Percentiles rank a stretch among this genome's conserved stretches.
These are phyloP conservation scores for Acanthornis magna DNA, from an alignment of 2,797 vertebrate genomes.

Conservation along the genomic window DNA sequence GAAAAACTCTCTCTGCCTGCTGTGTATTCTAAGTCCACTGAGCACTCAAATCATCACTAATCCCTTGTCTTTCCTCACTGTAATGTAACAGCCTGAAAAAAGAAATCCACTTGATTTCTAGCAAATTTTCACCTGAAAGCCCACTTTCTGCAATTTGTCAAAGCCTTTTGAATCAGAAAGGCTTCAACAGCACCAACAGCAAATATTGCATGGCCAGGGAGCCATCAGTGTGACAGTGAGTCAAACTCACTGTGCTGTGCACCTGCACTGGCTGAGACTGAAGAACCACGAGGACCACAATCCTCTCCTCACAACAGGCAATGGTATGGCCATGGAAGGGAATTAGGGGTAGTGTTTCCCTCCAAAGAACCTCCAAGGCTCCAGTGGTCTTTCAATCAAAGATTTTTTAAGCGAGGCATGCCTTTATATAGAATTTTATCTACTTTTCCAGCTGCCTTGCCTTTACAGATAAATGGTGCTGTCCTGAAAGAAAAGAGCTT, in stretches of 20 bases:
- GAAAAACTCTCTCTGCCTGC: neutral
- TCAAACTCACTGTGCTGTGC: neutral
- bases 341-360: neutral
- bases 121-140: neutral
- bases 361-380: neutral
- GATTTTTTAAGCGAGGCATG: neutral
- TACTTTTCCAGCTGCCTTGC: neutral
- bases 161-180: neutral
- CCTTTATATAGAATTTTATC: neutral
- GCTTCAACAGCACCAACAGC: neutral
- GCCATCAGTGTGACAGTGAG: neutral
- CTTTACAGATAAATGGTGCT: neutral
- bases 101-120: neutral
- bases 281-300: fast-evolving
- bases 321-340: neutral
- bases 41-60: neutral
- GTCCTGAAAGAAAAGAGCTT: neutral
- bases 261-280: neutral
- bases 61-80: neutral
- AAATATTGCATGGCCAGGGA: neutral
- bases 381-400: neutral
- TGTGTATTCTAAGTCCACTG: neutral
- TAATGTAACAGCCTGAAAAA: neutral
- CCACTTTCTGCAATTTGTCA: neutral
- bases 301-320: neutral